Evolutionary conservation across 2,797 vertebrate genomes (phyloP), one percentile per base, ranked within the genome.

Genomic region (Discoglossus pictus): DNA sequence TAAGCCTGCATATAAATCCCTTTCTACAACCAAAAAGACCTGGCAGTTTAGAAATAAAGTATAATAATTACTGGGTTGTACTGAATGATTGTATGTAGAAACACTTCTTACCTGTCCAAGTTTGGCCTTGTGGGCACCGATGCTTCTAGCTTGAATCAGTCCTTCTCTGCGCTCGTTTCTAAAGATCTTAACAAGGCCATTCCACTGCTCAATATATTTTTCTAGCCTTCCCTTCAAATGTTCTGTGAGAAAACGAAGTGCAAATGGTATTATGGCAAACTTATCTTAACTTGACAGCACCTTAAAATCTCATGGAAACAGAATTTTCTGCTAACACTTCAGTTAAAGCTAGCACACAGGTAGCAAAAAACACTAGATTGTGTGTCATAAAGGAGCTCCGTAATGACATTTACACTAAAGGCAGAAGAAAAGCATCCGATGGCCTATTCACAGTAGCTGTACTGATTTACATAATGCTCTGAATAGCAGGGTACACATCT

Each of bases 141-240:
- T 99, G 77, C 97, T 99, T 82, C 97, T 87, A 31, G 97, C 97
- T 71, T 99, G 96, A 79, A 99, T 99, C 67, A 99, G 87, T 39
- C 97, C 97, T 87, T 99, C 96, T 82, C 97, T 91, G 79, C 95
- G 95, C 51, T 96, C 94, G 62, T 99, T 99, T 75, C 96, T 87
- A 85, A 92, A 97, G 27, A 99, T 80, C 78, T 98, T 98, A 13
- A 99, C 97, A n/a, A 99, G 88, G 62, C 97, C 95, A 1, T 97
- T 98, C 97, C 97, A 99, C 52, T 92, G 92, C 74, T 96, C 96
- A 74, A 99, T 89, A 75, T 99, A 99, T 0, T 94, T 87, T 68
- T 98, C 96, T 76, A 99, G 79, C 52, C 92, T 91, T 71, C 93
- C 93, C 76, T 97, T 94, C 72, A 99, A 88, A 82, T 99, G 95